phyloP scores from a whole-genome alignment of 2,113 vertebrate genomes.

The Myrmophylax atrothorax region DNA sequence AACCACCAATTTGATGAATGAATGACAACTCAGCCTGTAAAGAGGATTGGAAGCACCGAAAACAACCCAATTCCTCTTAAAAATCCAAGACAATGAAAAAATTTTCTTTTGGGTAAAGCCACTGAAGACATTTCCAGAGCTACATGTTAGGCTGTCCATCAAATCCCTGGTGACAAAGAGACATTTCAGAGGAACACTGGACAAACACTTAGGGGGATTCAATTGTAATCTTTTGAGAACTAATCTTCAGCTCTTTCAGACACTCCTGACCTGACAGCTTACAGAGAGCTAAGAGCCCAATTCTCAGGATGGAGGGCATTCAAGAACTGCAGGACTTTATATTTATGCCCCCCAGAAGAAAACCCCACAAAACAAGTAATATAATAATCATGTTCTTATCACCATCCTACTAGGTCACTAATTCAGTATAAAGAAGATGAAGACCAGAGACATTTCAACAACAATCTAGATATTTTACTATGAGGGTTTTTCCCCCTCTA shows the following conservation, averaged over 20 bases:
- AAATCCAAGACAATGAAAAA: background rate
- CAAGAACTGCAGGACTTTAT: background rate
- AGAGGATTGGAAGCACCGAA: background rate
- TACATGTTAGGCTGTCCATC: background rate
- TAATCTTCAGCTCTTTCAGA: background rate
- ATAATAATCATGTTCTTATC: background rate
- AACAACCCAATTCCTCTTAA: background rate
- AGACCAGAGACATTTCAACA: background rate
- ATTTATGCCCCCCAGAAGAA: background rate
- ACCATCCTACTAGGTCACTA: background rate
- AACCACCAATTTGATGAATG: background rate
- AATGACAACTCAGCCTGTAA: background rate
- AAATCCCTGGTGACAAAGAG: background rate
- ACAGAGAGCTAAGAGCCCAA: background rate
- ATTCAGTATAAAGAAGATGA: background rate
- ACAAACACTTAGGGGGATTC: background rate
- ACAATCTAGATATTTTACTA: background rate
- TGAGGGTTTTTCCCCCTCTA: accelerated
- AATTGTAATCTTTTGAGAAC: background rate
- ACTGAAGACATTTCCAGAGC: background rate
- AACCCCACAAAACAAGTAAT: background rate
- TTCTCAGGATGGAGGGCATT: background rate
- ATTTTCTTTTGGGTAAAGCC: background rate
- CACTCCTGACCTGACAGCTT: background rate
- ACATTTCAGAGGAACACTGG: background rate